Evolutionary conservation across 2,888 invertebrate species (phyloP), one percentile per base, ranked within the genome.

Genomic region (Pegoplata infirma): DNA sequence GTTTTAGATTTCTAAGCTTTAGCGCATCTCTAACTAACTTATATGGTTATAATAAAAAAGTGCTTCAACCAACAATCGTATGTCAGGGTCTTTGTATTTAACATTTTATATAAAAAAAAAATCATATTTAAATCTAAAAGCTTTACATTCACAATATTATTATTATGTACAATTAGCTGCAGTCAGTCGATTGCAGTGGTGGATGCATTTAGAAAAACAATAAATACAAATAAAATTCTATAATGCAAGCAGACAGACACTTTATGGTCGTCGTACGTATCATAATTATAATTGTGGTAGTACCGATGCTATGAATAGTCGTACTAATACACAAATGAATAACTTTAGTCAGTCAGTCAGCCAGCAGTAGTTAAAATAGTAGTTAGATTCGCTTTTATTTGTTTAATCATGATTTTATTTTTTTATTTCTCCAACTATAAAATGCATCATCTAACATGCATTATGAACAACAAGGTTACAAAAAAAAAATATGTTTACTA

Each of bases 391-490:
- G 71, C 75, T 75, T 79, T 79, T 79, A 71, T 79, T 79, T 79
- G 69, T 79, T 75, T 75, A 79, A 75, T 75, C 69, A 75, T 75
- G 71, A 51, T 71, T 28, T 47, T 47, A 53, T 16, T 32, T 36
- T 51, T 59, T 7, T 25, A 55, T n/a, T 40, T 61, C 71, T 75
- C 75, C 51, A 71, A 75, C 79, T 66, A 79, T 75, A 75, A 79
- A 79, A 79, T 79, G 79, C 79, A 75, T 79, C 79, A 79, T 79
- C 79, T 75, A 71, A 79, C 75, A 79, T 67, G 55, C 61, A 71
- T 55, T 61, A 61, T 71, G 69, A 66, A 67, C 71, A 66, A 71
- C 79, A 79, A 79, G 79, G 79, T 79, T 75, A 71, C 10, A n/a
- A 66, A 36, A 47, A 49, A 10, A 25, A 61, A 19, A n/a, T n/a